These are phyloP conservation scores for Idaea straminata DNA, from an alignment of 2,888 invertebrate species.

Conservation along the genomic window DNA sequence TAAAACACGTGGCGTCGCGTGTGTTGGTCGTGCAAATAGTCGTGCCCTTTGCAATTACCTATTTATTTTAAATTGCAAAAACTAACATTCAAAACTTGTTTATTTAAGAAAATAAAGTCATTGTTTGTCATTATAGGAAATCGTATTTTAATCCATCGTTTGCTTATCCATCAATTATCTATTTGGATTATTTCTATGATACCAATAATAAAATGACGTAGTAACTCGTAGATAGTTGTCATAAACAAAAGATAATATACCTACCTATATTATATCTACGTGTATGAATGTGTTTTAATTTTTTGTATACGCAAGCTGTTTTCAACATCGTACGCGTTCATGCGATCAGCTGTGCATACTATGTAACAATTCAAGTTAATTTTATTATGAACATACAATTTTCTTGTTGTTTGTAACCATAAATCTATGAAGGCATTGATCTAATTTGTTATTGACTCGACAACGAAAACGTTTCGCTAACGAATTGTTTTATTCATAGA, in stretches of 20 bases:
- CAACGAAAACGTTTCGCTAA: no score
- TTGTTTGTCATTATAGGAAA: not conserved
- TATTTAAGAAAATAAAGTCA: no score
- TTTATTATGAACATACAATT: conserved; percentile 38
- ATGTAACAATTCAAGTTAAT: conserved; percentile 56
- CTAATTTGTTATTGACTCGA: not conserved
- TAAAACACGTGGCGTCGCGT: no score
- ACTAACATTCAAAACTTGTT: no score
- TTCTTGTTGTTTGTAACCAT: not conserved
- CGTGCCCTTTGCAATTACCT: no score
- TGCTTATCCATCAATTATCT: not conserved
- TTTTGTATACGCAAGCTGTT: conserved; percentile 38
- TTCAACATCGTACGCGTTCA: conserved; percentile 26
- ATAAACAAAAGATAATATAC: conserved; percentile 18
- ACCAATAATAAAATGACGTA: conserved; percentile 19
- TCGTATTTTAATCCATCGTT: not conserved
- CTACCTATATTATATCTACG: conserved; percentile 31
- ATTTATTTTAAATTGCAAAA: no score
- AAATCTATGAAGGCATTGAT: not conserved
- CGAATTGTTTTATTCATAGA: no score
- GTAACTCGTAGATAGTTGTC: conserved; percentile 12
- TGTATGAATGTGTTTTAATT: conserved; percentile 49
- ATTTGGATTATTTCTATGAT: conserved; percentile 10
- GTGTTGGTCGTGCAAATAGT: no score
- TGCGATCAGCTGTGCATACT: conserved; percentile 61